Percentiles rank a stretch among this genome's conserved stretches.
These are phyloP conservation scores for Ceratina calcarata DNA, from an alignment of 1,140 invertebrate genomes.

Conservation along the genomic window DNA sequence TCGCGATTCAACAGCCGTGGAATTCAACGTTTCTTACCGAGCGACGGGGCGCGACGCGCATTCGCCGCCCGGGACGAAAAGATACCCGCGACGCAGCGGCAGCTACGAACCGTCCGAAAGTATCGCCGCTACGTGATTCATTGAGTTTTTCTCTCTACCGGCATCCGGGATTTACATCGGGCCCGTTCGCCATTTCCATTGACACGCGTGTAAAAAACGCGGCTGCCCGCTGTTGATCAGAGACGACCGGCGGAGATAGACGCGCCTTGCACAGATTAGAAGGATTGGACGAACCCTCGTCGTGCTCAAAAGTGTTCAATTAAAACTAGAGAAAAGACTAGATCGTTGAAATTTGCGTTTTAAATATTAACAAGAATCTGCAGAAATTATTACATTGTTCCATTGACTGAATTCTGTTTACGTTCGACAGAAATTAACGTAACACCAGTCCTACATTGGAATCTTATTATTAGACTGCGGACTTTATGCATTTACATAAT, in stretches of 20 bases:
- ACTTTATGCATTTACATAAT: too few relatives aligned
- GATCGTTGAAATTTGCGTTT: not conserved
- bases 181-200: conserved; percentile 74
- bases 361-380: not conserved
- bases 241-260: conserved; percentile 38
- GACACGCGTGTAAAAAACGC: conserved; percentile 76
- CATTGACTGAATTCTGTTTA: too few relatives aligned
- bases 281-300: not conserved
- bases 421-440: too few relatives aligned
- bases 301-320: not conserved
- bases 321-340: not conserved
- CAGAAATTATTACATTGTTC: not conserved
- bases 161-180: conserved; percentile 70
- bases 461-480: too few relatives aligned
- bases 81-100: conserved; percentile 8
- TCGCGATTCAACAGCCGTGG: conserved; percentile 68
- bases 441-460: too few relatives aligned
- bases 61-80: conserved; percentile 41
- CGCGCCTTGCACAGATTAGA: conserved; percentile 23
- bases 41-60: conserved; percentile 53
- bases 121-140: conserved; percentile 54
- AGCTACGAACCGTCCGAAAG: conserved; percentile 45
- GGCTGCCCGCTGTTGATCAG: conserved; percentile 51
- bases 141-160: conserved; percentile 64
- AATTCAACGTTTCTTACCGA: conserved; percentile 76